Evolutionary conservation across 2,113 vertebrate genomes (phyloP), one percentile per base, ranked within the genome.

Genomic region (Lichenostomus cassidix): DNA sequence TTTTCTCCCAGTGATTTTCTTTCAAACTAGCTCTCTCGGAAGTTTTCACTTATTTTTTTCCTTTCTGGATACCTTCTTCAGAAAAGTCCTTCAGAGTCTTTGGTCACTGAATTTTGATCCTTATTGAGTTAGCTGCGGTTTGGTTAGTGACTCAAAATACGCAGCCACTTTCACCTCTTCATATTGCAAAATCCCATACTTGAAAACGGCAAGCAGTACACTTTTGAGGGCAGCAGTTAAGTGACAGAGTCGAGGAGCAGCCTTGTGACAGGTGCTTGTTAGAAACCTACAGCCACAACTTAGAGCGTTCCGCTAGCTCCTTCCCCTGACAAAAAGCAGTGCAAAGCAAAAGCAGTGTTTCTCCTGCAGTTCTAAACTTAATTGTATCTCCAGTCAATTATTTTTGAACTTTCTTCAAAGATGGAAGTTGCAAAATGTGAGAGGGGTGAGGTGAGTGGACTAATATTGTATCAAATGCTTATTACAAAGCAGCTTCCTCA

Each of bases 101-200:
- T 19, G 27, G 31, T 15, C 49, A 15, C 52, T n/a, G 29, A 67
- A 71, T 94, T 91, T 84, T 3, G 3, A 64, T 87, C 64, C 60
- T 73, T 69, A 11, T 11, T 60, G 64, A 79, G 41, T 44, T 55
- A 64, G 56, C 75, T 64, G 41, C 22, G 50, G 56, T 89, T 91
- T 89, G 73, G 64, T 91, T 74, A 60, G 56, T 91, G 92, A 79
- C 84, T 89, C 77, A 84, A 78, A 94, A 69, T 46, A 74, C 74
- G 35, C 81, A 82, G 44, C 78, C 62, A 25, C 90, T 92, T 85
- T 64, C 46, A 41, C 67, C 65, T 47, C 83, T 93, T 69, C 53
- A 3, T 18, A 3, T 92, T 95, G 87, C 93, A 93, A 94, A 95
- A 94, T 18, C 49, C 11, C 33, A 0, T 35, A 9, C 89, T 91